phyloP scores from a whole-genome alignment of 2,113 vertebrate species.

The Nesoenas mayeri region DNA sequence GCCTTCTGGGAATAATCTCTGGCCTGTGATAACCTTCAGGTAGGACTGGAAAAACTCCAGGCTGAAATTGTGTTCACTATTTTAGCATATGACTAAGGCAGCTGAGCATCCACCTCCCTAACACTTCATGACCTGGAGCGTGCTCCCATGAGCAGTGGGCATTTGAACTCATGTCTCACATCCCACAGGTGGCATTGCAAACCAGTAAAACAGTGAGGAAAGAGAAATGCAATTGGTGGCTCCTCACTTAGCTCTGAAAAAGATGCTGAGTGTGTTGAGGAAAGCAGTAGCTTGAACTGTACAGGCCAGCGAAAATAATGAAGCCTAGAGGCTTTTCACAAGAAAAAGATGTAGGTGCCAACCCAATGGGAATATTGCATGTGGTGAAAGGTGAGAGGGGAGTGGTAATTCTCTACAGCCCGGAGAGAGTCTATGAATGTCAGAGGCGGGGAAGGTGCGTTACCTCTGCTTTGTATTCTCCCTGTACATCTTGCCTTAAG shows the following conservation, averaged over 20 bases:
- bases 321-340: background rate
- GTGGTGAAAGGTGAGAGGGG: background rate
- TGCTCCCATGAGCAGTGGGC: accelerated
- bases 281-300: background rate
- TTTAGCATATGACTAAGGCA: background rate
- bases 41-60: background rate
- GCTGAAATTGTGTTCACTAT: background rate
- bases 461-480: background rate
- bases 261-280: background rate
- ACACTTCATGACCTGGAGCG: background rate
- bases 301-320: background rate
- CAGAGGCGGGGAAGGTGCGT: background rate
- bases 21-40: background rate
- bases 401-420: background rate
- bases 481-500: background rate
- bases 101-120: background rate
- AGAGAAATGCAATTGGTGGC: background rate
- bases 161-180: background rate
- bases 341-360: background rate
- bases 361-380: background rate
- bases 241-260: background rate
- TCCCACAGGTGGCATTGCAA: background rate
- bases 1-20: background rate
- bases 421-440: background rate
- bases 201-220: background rate